Conservation (phyloP, 2,797 vertebrate species). For the Triplophysa bombifrons region DNA sequence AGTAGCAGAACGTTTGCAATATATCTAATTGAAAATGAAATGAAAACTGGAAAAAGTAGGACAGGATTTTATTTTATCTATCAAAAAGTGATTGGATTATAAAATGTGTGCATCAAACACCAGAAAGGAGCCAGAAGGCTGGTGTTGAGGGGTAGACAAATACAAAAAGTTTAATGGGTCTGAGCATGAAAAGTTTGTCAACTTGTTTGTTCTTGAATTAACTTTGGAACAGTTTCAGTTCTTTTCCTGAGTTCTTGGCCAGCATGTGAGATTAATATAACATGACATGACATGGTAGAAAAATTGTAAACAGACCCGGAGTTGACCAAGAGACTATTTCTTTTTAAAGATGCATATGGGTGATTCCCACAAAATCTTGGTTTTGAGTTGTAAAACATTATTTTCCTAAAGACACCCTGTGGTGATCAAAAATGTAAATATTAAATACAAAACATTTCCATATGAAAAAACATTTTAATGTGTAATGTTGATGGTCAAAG, state of each 20-base stretch:
- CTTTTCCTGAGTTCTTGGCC: neutral
- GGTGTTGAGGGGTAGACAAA: neutral
- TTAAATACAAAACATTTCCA: no score
- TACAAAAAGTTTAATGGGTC: neutral
- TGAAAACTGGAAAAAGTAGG: neutral
- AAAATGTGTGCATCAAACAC: neutral
- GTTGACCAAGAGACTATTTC: constrained; percentile 35
- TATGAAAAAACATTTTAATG: no score
- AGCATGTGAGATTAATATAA: neutral
- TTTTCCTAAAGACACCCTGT: no score
- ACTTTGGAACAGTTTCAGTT: neutral
- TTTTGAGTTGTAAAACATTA: no score
- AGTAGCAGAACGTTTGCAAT: neutral
- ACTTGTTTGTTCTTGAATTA: neutral
- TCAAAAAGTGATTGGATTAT: neutral
- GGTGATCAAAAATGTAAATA: no score
- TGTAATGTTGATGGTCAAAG: no score
- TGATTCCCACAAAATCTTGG: no score
- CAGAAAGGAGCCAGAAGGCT: neutral
- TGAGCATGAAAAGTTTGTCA: neutral
- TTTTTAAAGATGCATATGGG: constrained; percentile 12
- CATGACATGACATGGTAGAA: neutral
- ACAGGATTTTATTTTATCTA: constrained; percentile 2
- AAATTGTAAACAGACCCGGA: neutral
- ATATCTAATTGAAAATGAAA: no score